phyloP scores from a whole-genome alignment of 2,888 invertebrate genomes.

The Nycteola revayana region DNA sequence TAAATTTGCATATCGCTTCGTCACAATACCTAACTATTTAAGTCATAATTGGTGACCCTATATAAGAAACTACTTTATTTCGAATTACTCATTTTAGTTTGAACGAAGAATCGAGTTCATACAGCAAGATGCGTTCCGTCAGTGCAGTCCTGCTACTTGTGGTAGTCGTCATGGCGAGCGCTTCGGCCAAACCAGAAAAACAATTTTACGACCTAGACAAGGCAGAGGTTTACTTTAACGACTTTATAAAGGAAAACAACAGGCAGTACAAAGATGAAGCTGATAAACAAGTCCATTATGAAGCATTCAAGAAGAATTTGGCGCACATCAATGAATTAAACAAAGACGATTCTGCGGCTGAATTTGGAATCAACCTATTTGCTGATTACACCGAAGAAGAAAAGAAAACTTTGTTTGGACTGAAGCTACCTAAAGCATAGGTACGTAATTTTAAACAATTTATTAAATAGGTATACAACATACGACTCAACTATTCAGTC shows the following conservation, averaged over 20 bases:
- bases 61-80: too few relatives aligned
- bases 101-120: too few relatives aligned
- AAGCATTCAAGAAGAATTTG: slow-evolving; percentile 38
- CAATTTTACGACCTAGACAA: slow-evolving; percentile 33
- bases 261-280: slow-evolving; percentile 42
- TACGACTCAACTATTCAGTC: too few relatives aligned
- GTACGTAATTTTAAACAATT: slow-evolving; percentile 19
- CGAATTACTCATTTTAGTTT: too few relatives aligned
- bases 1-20: too few relatives aligned
- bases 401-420: slow-evolving; percentile 24
- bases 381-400: slow-evolving; percentile 47
- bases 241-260: slow-evolving; percentile 38
- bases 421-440: too few relatives aligned
- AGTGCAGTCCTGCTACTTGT: slow-evolving; percentile 19
- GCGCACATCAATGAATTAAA: slow-evolving; percentile 38
- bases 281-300: slow-evolving; percentile 40
- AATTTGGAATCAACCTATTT: slow-evolving; percentile 43
- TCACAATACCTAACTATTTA: too few relatives aligned
- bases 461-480: too few relatives aligned
- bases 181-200: slow-evolving; percentile 12
- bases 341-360: slow-evolving; percentile 15
- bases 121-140: slow-evolving; percentile 11
- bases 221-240: slow-evolving; percentile 36
- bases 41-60: too few relatives aligned
- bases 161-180: slow-evolving; percentile 25